Percentiles rank a stretch among this genome's conserved stretches.
Evolutionary conservation across 2,888 invertebrate species (phyloP).

Genomic region (Harmothoe impar): DNA sequence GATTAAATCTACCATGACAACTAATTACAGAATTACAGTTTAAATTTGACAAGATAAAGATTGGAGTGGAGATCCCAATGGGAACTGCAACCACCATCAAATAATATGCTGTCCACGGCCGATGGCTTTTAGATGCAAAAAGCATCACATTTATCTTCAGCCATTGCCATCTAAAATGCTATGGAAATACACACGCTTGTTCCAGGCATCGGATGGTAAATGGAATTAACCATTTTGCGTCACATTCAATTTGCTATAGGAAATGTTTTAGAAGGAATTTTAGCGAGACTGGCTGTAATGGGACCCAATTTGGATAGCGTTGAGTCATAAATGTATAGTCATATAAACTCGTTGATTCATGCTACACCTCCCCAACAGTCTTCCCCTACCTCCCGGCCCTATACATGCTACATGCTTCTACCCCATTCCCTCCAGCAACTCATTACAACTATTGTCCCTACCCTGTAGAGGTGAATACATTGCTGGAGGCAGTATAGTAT

Average conservation of each 20-base stretch:
- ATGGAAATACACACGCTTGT: background rate
- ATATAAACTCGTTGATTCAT: too few relatives aligned
- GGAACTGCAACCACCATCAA: background rate
- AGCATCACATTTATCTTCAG: slow-evolving; percentile 15
- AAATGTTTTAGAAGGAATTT: background rate
- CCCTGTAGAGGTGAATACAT: background rate
- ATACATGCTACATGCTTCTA: background rate
- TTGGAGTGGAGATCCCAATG: background rate
- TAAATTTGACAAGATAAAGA: slow-evolving; percentile 26
- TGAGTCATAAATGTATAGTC: background rate
- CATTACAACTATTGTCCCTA: slow-evolving; percentile 21
- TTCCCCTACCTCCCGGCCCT: background rate
- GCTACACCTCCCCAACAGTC: background rate
- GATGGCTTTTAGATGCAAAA: background rate
- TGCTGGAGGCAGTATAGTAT: background rate
- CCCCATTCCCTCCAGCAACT: background rate
- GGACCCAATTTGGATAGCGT: background rate
- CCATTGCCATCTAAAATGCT: background rate
- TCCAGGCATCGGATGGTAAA: background rate
- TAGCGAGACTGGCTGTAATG: background rate
- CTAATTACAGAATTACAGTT: slow-evolving; percentile 17
- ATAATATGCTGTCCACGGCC: background rate
- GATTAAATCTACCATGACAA: slow-evolving; percentile 8
- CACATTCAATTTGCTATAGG: background rate
- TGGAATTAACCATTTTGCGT: slow-evolving; percentile 14